A percentile compares a stretch with the other conserved stretches of the same genome.
phyloP scores from a whole-genome alignment of 2,113 vertebrate genomes.

The Riparia riparia region DNA sequence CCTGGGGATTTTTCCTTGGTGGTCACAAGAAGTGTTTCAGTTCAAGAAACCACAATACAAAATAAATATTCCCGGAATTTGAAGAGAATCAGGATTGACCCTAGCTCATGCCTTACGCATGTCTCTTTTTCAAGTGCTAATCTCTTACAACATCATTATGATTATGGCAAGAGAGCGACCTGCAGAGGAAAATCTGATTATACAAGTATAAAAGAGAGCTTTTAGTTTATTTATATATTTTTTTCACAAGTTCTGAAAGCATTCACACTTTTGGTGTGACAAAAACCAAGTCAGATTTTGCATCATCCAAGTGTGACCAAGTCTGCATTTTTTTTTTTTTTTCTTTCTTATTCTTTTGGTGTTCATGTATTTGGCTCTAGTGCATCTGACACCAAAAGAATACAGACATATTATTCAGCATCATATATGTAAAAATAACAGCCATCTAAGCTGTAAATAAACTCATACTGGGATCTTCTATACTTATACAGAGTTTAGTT shows the following conservation, averaged over 20 bases:
- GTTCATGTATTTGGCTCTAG: background rate
- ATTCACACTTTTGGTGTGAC: background rate
- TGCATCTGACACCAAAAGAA: background rate
- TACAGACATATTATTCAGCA: background rate
- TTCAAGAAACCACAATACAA: background rate
- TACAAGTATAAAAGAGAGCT: background rate
- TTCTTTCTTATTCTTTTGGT: background rate
- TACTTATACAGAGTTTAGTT: background rate
- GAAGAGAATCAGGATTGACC: background rate
- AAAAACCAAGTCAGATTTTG: background rate
- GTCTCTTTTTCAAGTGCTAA: background rate
- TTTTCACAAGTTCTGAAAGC: background rate
- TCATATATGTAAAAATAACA: background rate
- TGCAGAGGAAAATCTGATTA: background rate
- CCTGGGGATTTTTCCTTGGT: background rate
- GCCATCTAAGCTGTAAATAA: background rate
- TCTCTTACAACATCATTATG: background rate
- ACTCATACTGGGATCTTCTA: background rate
- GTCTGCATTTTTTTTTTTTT: background rate
- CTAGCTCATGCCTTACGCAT: background rate
- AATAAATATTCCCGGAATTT: background rate
- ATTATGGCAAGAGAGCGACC: background rate
- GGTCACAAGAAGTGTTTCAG: background rate
- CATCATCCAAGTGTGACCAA: background rate
- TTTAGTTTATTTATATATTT: background rate